Evolutionary conservation across 2,113 vertebrate genomes (phyloP), one percentile per base, ranked within the genome.

Genomic region (Hystrix brachyura): DNA sequence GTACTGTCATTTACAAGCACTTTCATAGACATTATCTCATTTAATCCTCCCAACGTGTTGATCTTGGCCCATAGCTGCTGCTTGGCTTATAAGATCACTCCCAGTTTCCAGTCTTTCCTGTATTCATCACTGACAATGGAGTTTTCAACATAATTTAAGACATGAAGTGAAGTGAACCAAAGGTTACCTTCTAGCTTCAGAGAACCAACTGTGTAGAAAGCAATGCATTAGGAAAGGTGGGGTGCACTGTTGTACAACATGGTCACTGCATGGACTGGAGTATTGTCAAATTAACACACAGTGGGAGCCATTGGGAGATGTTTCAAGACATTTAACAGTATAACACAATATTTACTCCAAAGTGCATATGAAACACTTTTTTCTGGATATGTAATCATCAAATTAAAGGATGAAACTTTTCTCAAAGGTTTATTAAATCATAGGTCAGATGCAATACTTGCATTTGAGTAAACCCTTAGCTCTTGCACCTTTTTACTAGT

Each of bases 1-100:
- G 18, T 59, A 15, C 51, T 74, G 12, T 23, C 38, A 13, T 94
- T 95, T 94, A 90, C 23, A 84, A 92, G 90, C 46, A 71, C 38
- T 83, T 89, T 84, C 69, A 87, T 38, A 97, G 92, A 96, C 97
- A 94, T 95, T 90, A 93, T 96, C n/a, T 97, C 89, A 97, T 89
- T 95, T 93, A 97, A 86, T 91, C 59, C 78, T 89, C 23, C 38
- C 29, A 65, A 32, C 13, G 3, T 80, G 94, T 89, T 95, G 87
- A 64, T 85, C 93, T 95, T 88, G 87, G 83, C 80, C 57, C 11
- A 15, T 8, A 48, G 69, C 23, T 87, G 18, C 53, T 79, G 17
- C 65, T 91, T 92, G 32, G 13, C 48, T 18, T 48, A 0, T 57
- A 72, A 88, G 67, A 53, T 27, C 55, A 34, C 19, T 95, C 43